Conservation (phyloP, 2,888 invertebrate species). For the Sphinx pinastri region DNA sequence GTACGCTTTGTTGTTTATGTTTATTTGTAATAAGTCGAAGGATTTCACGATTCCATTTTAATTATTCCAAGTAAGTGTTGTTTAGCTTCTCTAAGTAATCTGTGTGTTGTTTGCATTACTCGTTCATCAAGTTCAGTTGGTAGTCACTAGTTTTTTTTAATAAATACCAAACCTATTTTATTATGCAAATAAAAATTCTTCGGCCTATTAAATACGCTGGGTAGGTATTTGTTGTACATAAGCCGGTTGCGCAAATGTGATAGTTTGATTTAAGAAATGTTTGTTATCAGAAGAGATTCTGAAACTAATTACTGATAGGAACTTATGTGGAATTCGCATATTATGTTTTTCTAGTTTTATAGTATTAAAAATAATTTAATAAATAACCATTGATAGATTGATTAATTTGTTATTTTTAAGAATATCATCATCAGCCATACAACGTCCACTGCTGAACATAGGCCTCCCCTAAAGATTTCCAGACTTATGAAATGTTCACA, state of each 20-base stretch:
- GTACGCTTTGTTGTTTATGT: slow-evolving; percentile 8
- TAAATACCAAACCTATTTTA: neutral
- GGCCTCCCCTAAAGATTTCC: too few relatives aligned
- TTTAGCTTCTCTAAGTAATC: too few relatives aligned
- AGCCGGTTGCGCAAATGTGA: neutral
- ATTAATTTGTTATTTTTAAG: too few relatives aligned
- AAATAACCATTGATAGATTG: too few relatives aligned
- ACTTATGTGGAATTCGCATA: neutral
- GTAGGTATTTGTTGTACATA: neutral
- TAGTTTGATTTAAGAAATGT: neutral
- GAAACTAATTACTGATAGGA: slow-evolving; percentile 3
- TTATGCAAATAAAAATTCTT: neutral
- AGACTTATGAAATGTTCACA: too few relatives aligned
- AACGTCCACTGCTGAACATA: too few relatives aligned
- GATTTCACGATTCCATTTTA: slow-evolving; percentile 13
- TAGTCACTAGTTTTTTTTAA: neutral
- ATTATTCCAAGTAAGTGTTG: neutral
- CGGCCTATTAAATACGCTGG: neutral
- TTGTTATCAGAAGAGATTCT: neutral
- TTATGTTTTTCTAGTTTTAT: too few relatives aligned
- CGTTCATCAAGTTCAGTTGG: neutral
- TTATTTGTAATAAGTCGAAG: slow-evolving; percentile 14
- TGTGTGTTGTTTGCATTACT: neutral
- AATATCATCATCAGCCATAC: too few relatives aligned
- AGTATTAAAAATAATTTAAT: too few relatives aligned